Conservation (phyloP, 2,797 vertebrate genomes). For the Anniella stebbinsi region DNA sequence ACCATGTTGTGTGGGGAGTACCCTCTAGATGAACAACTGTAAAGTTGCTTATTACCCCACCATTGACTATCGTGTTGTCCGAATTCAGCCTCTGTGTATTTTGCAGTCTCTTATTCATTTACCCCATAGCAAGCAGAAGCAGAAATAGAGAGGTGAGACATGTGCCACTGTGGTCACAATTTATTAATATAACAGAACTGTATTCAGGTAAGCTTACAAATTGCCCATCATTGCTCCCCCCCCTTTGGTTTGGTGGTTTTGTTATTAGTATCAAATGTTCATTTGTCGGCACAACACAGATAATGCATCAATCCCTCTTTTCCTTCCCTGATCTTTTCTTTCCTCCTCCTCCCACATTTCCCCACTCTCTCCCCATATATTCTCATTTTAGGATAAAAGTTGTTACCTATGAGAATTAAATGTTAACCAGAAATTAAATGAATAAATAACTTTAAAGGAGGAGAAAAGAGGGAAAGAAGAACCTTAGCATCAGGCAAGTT, state of each 20-base stretch:
- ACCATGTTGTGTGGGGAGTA: no score
- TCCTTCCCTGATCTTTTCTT: not conserved
- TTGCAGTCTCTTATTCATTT: no score
- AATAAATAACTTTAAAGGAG: not conserved
- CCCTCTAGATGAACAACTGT: no score
- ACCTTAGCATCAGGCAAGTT: not conserved
- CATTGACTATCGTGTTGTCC: no score
- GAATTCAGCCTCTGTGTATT: no score
- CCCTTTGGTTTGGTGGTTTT: no score
- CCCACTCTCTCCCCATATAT: not conserved
- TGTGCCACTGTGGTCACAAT: no score
- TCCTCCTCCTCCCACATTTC: not conserved
- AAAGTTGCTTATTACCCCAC: no score
- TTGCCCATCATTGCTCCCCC: not conserved
- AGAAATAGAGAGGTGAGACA: no score
- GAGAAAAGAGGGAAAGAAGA: not conserved
- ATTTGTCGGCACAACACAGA: not conserved
- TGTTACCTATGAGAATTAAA: not conserved
- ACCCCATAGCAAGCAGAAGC: no score
- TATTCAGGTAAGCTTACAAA: constrained; percentile 1
- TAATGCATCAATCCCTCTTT: not conserved
- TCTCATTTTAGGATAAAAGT: not conserved
- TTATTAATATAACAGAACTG: not conserved
- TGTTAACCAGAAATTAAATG: not conserved
- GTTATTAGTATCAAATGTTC: no score